Conservation (phyloP, 2,888 invertebrate genomes). For the Beris morrisii region DNA sequence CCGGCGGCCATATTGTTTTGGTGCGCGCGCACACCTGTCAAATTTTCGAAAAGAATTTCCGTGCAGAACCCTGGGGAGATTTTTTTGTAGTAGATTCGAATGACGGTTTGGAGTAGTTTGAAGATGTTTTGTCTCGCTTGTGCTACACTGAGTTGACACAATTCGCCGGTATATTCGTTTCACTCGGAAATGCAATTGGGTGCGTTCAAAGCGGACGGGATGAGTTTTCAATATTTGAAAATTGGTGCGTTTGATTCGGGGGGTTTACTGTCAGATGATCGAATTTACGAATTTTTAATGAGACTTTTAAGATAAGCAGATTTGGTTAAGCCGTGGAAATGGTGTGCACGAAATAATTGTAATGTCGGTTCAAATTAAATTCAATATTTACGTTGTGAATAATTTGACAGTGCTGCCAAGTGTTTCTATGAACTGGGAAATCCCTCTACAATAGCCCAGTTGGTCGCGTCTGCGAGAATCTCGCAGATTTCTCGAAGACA, state of each 20-base stretch:
- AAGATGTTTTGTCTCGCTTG: neutral
- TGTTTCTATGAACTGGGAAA: no score
- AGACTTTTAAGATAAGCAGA: no score
- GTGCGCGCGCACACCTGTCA: slow-evolving; percentile 37
- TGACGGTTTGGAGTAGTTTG: neutral
- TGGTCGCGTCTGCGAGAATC: no score
- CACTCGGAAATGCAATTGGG: neutral
- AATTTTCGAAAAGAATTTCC: slow-evolving; percentile 19
- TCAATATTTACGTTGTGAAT: no score
- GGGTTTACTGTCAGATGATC: no score
- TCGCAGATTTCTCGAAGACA: no score
- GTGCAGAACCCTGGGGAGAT: neutral
- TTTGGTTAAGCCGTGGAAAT: no score
- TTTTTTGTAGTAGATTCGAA: neutral
- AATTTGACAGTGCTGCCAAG: no score
- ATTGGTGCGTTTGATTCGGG: neutral
- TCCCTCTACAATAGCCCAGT: no score
- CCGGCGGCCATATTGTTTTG: slow-evolving; percentile 6
- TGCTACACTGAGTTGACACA: neutral
- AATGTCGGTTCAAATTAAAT: no score
- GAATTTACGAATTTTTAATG: no score
- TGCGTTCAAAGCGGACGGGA: slow-evolving; percentile 15
- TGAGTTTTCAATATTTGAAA: neutral
- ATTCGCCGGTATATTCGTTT: slow-evolving; percentile 25
- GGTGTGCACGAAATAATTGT: no score